Evolutionary conservation across 2,113 vertebrate genomes (phyloP).

Genomic region (Grammomys surdaster): DNA sequence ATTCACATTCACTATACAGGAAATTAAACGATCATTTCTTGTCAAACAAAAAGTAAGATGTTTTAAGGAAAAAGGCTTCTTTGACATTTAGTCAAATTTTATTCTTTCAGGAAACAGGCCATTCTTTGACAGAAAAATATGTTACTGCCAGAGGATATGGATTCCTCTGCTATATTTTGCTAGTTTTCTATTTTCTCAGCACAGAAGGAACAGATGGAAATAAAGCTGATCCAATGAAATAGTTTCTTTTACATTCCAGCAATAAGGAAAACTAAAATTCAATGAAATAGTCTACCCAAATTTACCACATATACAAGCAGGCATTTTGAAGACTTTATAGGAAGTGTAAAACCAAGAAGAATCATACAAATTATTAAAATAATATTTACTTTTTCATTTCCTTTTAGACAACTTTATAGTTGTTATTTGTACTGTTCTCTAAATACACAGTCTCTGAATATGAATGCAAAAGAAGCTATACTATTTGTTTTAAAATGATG

Average conservation of each 20-base stretch:
- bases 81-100: conserved; percentile 80
- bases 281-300: conserved; percentile 74
- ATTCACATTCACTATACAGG: conserved; percentile 71
- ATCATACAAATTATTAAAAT: conserved; percentile 77
- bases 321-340: conserved; percentile 77
- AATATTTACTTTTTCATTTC: conserved; percentile 78
- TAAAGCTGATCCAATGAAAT: conserved; percentile 79
- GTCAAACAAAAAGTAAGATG: conserved; percentile 73
- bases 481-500: conserved; percentile 50
- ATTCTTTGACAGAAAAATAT: conserved; percentile 82
- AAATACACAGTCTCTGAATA: conserved; percentile 65
- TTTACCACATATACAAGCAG: conserved; percentile 43
- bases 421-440: conserved; percentile 71
- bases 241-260: conserved; percentile 70
- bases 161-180: conserved; percentile 75
- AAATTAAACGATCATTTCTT: conserved; percentile 72
- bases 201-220: conserved; percentile 81
- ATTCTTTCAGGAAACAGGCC: conserved; percentile 79
- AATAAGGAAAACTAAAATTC: conserved; percentile 79
- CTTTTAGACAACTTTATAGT: conserved; percentile 69
- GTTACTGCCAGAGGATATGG: conserved; percentile 83
- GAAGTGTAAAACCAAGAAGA: conserved; percentile 55
- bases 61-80: conserved; percentile 73
- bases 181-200: conserved; percentile 79
- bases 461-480: conserved; percentile 52